Percentiles rank a stretch among this genome's conserved stretches.
Conservation (phyloP, 2,113 vertebrate species). For the Serilophus lunatus region DNA sequence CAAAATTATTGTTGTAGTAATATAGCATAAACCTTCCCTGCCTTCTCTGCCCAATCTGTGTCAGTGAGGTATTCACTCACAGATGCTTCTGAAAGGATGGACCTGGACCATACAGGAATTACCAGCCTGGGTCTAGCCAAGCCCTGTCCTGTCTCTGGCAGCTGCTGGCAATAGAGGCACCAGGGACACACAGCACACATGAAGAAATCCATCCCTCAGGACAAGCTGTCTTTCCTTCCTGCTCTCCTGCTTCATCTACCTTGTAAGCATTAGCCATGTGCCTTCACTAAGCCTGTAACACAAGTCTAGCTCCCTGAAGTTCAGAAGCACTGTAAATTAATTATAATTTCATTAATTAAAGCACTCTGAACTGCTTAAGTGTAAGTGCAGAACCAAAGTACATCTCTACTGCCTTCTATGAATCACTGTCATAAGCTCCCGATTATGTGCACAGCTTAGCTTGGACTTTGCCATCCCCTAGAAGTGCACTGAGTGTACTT, state of each 20-base stretch:
- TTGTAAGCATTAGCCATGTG: not conserved
- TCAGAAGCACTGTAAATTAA: not conserved
- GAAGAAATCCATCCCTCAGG: not conserved
- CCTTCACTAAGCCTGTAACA: not conserved
- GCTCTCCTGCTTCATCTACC: not conserved
- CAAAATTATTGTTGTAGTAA: not conserved
- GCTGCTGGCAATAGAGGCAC: accelerated
- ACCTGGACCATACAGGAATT: not conserved
- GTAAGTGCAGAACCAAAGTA: not conserved
- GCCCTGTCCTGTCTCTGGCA: not conserved
- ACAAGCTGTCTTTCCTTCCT: not conserved
- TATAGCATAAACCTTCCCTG: not conserved
- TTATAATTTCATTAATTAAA: not conserved
- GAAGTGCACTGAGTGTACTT: not conserved
- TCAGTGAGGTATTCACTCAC: not conserved
- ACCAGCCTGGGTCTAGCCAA: not conserved
- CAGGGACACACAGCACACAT: accelerated
- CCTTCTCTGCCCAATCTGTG: not conserved
- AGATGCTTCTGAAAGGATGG: not conserved
- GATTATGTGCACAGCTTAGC: not conserved
- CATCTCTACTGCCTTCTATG: not conserved
- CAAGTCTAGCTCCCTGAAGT: not conserved
- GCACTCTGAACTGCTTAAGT: not conserved
- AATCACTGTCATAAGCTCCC: not conserved
- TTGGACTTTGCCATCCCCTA: not conserved